Conservation (phyloP, 1,140 invertebrate species). For the Drosophila carrolli region DNA sequence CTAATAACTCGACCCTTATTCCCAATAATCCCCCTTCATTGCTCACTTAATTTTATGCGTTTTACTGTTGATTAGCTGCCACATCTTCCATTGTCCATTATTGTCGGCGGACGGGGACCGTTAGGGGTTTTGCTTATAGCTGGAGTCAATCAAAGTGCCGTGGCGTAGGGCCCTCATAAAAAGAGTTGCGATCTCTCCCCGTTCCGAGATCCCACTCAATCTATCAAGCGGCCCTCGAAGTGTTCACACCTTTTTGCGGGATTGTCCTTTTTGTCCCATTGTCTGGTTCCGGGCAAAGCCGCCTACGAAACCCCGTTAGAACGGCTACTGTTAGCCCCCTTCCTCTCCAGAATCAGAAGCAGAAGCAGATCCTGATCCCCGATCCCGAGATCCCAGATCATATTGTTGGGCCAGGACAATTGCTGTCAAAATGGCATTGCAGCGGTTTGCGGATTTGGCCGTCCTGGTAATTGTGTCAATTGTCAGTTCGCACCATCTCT, state of each 20-base stretch:
- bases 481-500: slow-evolving; percentile 72
- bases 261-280: slow-evolving; percentile 25
- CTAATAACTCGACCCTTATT: slow-evolving; percentile 52
- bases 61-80: slow-evolving; percentile 78
- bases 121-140: slow-evolving; percentile 6
- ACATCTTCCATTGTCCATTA: slow-evolving; percentile 46
- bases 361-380: not conserved
- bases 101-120: slow-evolving; percentile 16
- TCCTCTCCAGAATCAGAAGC: not conserved
- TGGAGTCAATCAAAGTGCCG: slow-evolving; percentile 58
- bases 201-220: slow-evolving; percentile 20
- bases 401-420: slow-evolving; percentile 60
- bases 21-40: slow-evolving; percentile 28
- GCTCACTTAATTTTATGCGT: slow-evolving; percentile 80
- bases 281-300: slow-evolving; percentile 49
- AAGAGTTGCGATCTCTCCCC: slow-evolving; percentile 32
- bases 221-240: slow-evolving; percentile 62
- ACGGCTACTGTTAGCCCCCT: slow-evolving; percentile 8
- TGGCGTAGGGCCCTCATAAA: slow-evolving; percentile 52
- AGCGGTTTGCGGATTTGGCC: slow-evolving; percentile 32
- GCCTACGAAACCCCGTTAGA: slow-evolving; percentile 77
- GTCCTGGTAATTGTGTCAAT: slow-evolving; percentile 71
- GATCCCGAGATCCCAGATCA: slow-evolving; percentile 14
- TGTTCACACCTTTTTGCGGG: slow-evolving; percentile 66
- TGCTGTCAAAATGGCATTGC: slow-evolving; percentile 64